Evolutionary conservation across 92 coral and sea anemone genomes (phyloP).

Genomic region (Metridium senile): DNA sequence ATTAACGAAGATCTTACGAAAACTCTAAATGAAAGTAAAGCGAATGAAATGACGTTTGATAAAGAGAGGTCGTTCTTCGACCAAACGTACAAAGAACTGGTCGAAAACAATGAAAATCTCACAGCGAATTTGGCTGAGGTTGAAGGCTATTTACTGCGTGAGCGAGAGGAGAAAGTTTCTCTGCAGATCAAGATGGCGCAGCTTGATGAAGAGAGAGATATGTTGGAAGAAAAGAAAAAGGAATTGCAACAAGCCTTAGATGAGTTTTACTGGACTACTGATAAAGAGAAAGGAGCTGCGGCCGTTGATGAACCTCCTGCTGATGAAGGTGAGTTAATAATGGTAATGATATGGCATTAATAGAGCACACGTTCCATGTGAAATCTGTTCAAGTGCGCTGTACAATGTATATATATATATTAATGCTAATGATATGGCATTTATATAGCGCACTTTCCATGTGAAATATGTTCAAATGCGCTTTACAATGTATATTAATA

Average conservation of each 20-base stretch:
- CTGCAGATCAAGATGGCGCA: conserved; percentile 64
- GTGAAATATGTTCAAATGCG: no score
- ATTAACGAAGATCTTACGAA: conserved; percentile 28
- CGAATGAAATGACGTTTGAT: conserved; percentile 29
- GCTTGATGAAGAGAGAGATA: conserved; percentile 78
- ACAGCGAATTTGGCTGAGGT: conserved; percentile 61
- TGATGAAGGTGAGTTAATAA: conserved; percentile 52
- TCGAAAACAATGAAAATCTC: conserved; percentile 47
- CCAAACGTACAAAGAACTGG: conserved; percentile 39
- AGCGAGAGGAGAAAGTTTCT: conserved; percentile 75
- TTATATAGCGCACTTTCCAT: no score
- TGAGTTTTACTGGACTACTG: conserved; percentile 91
- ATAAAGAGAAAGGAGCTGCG: conserved; percentile 55
- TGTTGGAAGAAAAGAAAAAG: conserved; percentile 60
- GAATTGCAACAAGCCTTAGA: conserved; percentile 92
- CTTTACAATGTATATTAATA: no score
- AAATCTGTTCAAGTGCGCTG: no score
- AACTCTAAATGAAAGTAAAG: conserved; percentile 22
- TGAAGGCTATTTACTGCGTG: conserved; percentile 61
- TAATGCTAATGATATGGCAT: no score
- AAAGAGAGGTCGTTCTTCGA: conserved; percentile 46
- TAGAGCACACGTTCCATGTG: no score
- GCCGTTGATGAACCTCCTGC: conserved; percentile 19
- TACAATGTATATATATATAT: no score
- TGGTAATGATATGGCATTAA: no score